These are phyloP conservation scores for Pelobates cultripes DNA, from an alignment of 2,797 vertebrate species.

Conservation along the genomic window DNA sequence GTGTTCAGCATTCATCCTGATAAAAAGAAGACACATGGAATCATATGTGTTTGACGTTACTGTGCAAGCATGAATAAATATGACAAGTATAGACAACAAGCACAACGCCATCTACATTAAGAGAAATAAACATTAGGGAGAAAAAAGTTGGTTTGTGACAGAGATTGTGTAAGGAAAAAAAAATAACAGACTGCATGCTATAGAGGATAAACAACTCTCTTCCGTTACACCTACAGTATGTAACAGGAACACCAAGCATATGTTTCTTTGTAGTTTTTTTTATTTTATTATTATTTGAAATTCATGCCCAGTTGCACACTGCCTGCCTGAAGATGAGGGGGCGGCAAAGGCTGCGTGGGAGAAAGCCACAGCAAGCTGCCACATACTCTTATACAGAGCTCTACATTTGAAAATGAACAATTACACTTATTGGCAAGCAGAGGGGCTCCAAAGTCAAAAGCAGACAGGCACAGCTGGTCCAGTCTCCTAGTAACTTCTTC, in stretches of 20 bases:
- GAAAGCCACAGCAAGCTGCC: conserved; percentile 63
- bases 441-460: conserved; percentile 29
- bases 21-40: not conserved
- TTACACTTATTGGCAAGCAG: conserved; percentile 43
- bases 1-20: conserved; percentile 26
- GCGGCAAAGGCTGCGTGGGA: conserved; percentile 56
- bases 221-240: conserved; percentile 58
- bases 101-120: not conserved
- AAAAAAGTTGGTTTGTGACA: conserved; percentile 26
- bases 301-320: conserved; percentile 55
- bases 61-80: conserved; percentile 13
- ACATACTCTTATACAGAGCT: conserved; percentile 38
- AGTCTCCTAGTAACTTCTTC: not conserved
- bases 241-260: conserved; percentile 54
- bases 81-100: conserved; percentile 3
- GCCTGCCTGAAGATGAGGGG: conserved; percentile 64
- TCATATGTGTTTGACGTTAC: not conserved
- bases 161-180: conserved; percentile 4
- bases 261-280: conserved; percentile 61
- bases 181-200: not conserved
- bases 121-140: conserved; percentile 13
- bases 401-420: conserved; percentile 54
- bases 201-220: conserved; percentile 42
- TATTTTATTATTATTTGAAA: conserved; percentile 60
- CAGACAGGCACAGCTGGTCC: too few species aligned